Base-by-base conservation (phyloP, 64 coral and sea anemone genomes). In the Pocillopora damicornis region DNA sequence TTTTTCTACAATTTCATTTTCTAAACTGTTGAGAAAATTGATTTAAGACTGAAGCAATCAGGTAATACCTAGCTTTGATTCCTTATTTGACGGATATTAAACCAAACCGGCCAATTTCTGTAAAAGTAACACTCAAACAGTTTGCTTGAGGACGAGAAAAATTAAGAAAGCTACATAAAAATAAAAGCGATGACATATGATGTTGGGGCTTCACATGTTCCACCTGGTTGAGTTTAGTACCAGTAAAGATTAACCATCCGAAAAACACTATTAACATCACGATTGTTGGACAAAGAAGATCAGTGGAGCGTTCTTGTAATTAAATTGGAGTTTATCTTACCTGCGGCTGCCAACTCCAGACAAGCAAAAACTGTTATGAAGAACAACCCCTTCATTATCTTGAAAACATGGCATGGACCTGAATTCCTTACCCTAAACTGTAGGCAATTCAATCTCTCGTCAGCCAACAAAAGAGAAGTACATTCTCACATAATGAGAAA, bases 311-410 rank as follows among this genome's bases (percentile, higher is more conserved):
- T 15, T 57, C 7, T 51, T 18, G 58, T 56, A 20, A 8, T 51
- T 83, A 0, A 83, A n/a, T 83, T 37, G 23, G 17, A 10, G 67
- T 71, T 71, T 23, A 85, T 18, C 80, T 85, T 85, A 85, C 81
- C 63, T 18, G 63, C 64, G 63, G 63, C 64, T 5, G 56, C 45
- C 61, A 72, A 22, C 22, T 71, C 81, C 38, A 85, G 17, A 85
- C 81, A 71, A 58, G 68, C 65, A 37, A 85, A 10, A n/a, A 72
- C 38, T 58, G 38, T 37, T 73, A 42, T 57, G 11, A 85, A 22
- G n/a, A 73, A 18, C 63, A 72, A 22, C 81, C 63, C 57, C 81
- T 73, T 85, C 81, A 85, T 85, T 73, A 11, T 66, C 63, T 58
- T 38, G 22, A n/a, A 73, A 57, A 22, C 81, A 85, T 85, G 20